Evolutionary conservation across 2,888 invertebrate species (phyloP), one percentile per base, ranked within the genome.

Genomic region (Drosophila recens): DNA sequence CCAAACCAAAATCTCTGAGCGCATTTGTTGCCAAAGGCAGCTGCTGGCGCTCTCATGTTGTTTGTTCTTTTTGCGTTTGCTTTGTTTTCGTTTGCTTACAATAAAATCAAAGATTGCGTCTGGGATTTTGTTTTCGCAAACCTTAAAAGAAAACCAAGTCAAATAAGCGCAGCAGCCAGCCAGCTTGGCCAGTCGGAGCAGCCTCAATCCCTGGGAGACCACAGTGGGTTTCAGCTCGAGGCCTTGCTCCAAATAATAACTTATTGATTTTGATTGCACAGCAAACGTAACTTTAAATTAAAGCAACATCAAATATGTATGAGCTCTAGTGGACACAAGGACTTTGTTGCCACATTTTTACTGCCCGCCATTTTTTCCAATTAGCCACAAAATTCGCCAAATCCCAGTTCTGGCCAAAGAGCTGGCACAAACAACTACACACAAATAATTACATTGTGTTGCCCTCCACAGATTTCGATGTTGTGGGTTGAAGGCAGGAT

Each of bases 91-190:
- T 79, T 82, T 75, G 73, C 78, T 67, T 65, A 72, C 75, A 79
- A 79, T 72, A 79, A 82, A 84, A 84, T 84, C 84, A 83, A 80
- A 84, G 84, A 84, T 84, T 84, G 84, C 83, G 82, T 79, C 77
- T 85, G 85, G 85, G 85, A 83, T 80, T 86, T 79, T 80, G 78
- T 76, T 68, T 85, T 78, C 70, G 71, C 80, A 79, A 74, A 67
- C 82, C 84, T 80, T 66, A 76, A 82, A 79, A 74, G 70, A 68
- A 80, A 75, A 72, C 68, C 79, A 82, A 75, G 51, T 70, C 67
- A 82, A 83, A 78, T 73, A 81, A 73, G 67, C 72, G 57, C 27
- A 72, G 46, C 34, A 45, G 61, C 46, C 53, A 73, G 66, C 46
- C 34, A 45, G 61, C 46, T 49, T 70, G 66, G 46, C 27, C 40